These are phyloP conservation scores for Drosophila prostipennis DNA, from an alignment of 2,888 invertebrate species.

Conservation along the genomic window DNA sequence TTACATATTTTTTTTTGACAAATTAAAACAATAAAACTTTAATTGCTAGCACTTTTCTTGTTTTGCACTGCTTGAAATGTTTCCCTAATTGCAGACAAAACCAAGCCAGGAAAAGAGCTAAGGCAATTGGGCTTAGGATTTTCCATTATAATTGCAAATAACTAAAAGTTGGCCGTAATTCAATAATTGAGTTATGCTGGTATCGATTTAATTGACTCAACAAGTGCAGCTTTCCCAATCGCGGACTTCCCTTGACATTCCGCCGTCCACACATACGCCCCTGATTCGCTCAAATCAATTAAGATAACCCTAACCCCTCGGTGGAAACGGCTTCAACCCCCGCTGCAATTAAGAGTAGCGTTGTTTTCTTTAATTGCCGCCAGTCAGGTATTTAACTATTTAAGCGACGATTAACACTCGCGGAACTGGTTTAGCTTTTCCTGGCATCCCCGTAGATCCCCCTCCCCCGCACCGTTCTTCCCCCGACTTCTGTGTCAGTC, in stretches of 20 bases:
- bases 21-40: constrained; percentile 1
- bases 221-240: constrained; percentile 24
- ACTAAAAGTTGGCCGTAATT: constrained; percentile 9
- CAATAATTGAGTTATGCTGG: constrained; percentile 32
- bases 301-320: constrained; percentile 35
- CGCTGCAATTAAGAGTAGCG: constrained; percentile 37
- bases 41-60: constrained; percentile 4
- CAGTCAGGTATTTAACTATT: constrained; percentile 42
- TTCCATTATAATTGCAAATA: constrained; percentile 12
- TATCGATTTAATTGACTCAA: constrained; percentile 11
- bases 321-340: constrained; percentile 18
- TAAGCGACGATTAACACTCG: constrained; percentile 54
- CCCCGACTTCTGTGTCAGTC: constrained; percentile 8
- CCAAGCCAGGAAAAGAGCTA: neutral
- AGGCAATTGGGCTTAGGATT: neutral
- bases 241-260: constrained; percentile 33
- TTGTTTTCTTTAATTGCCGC: constrained; percentile 51
- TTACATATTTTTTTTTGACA: neutral
- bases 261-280: constrained; percentile 19
- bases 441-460: constrained; percentile 23
- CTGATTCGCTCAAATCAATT: constrained; percentile 41
- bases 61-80: constrained; percentile 1
- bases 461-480: neutral
- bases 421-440: constrained; percentile 59
- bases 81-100: constrained; percentile 16